Evolutionary conservation across 2,888 invertebrate genomes (phyloP), one percentile per base, ranked within the genome.

Genomic region (Junonia oenone): DNA sequence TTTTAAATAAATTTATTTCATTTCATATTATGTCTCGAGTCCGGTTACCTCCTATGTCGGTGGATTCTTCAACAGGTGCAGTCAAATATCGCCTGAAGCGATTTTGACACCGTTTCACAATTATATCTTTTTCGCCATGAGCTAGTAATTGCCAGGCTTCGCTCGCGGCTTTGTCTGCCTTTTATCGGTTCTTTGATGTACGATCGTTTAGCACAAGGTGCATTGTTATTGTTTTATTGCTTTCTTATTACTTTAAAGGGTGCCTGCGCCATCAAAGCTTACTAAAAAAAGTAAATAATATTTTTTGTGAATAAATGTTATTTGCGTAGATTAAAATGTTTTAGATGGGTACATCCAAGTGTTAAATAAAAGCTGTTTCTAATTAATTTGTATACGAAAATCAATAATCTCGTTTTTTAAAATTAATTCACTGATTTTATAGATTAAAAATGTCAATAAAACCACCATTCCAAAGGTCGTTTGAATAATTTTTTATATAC

Each of bases 81-180:
- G 43, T 46, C 47, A 47, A 61, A 43, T 52, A n/a, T 45, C 31
- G 60, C 60, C 55, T 45, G 45, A 15, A 55, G 60, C 60, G 29
- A 9, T 61, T 61, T 61, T 61, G 58, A 61, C 60, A 61, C 60
- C 55, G 52, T 58, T 50, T 49, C 55, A 52, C 52, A 55, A 51
- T 55, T 49, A 58, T 51, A 46, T 50, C 49, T 55, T 53, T 56
- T 37, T 35, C 49, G 33, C 43, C 51, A 46, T 55, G 53, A 45
- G 50, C 46, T n/a, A 43, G 51, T 51, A 40, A 53, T 57, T 45
- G 45, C 49, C n/a, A 45, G 22, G 37, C 17, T 27, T 19, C 33
- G 45, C 58, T 47, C 17, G 40, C 56, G 56, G 56, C 49, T 52
- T 38, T n/a, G 27, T 49, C 31, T 13, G 40, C 40, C n/a, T 11